These are phyloP conservation scores for Penaeus vannamei DNA, from an alignment of 1,140 invertebrate genomes.

Conservation along the genomic window DNA sequence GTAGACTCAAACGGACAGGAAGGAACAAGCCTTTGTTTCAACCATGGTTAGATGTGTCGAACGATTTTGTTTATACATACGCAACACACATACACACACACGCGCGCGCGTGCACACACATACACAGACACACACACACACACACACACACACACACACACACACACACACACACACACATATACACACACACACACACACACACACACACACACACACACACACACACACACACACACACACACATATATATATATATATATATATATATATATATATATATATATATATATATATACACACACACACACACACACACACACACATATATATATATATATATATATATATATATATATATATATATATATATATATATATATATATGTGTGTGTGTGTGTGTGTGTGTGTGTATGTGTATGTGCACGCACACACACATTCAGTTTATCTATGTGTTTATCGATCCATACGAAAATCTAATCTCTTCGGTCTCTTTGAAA, in stretches of 20 bases:
- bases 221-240: neutral
- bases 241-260: conserved; percentile 21
- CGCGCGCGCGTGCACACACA: neutral
- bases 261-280: conserved; percentile 26
- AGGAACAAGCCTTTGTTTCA: too few species aligned
- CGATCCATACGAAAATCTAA: too few species aligned
- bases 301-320: conserved; percentile 4
- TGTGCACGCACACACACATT: neutral
- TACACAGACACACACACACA: neutral
- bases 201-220: neutral
- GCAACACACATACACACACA: neutral
- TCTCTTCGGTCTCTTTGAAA: too few species aligned
- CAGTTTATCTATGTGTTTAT: neutral
- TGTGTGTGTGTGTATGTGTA: conserved; percentile 14
- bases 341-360: neutral
- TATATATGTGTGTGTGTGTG: conserved; percentile 28
- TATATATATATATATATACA: conserved; percentile 20
- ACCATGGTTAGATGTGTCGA: too few species aligned
- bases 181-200: neutral
- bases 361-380: conserved; percentile 21
- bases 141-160: neutral
- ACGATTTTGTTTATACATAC: too few species aligned
- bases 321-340: conserved; percentile 22
- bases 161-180: neutral
- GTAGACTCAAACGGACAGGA: too few species aligned